phyloP scores from a whole-genome alignment of 2,797 vertebrate genomes.

The Bovichtus variegatus region DNA sequence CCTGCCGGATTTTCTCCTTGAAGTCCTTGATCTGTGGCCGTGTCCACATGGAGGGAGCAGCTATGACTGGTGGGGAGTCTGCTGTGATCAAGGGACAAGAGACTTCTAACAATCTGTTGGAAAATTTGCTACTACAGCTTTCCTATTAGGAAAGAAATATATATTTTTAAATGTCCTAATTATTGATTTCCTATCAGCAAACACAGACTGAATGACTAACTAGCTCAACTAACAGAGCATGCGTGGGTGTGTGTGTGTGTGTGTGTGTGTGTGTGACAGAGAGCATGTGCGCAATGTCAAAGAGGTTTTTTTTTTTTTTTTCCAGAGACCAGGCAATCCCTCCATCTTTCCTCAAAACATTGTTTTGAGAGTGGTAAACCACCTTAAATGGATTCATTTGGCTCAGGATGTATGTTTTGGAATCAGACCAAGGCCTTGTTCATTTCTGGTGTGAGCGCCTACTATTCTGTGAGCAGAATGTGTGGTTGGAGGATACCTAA shows the following conservation, averaged over 20 bases:
- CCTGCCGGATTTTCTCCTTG: conserved; percentile 99
- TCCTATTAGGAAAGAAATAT: background rate
- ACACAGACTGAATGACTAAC: background rate
- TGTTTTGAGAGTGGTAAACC: background rate
- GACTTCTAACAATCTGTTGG: background rate
- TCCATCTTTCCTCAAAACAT: conserved; percentile 16
- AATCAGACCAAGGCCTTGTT: conserved; percentile 21
- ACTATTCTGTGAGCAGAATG: conserved; percentile 5
- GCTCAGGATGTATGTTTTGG: conserved; percentile 16
- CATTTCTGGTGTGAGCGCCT: conserved; percentile 13
- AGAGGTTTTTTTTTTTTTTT: conserved; percentile 9
- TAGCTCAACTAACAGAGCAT: background rate
- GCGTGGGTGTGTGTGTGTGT: too few relatives aligned
- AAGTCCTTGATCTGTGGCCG: conserved; percentile 99
- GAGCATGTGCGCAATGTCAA: background rate
- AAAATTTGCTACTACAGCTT: background rate
- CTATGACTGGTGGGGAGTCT: conserved; percentile 94
- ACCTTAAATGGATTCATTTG: conserved; percentile 2
- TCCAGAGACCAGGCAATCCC: background rate
- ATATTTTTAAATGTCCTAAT: background rate
- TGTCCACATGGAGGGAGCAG: conserved; percentile 99
- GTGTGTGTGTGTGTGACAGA: background rate
- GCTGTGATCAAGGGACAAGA: conserved; percentile 24
- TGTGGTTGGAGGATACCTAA: conserved; percentile 27
- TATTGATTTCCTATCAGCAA: background rate